Evolutionary conservation across 2,113 vertebrate species (phyloP), one percentile per base, ranked within the genome.

Genomic region (Phalacrocorax brasilianus): DNA sequence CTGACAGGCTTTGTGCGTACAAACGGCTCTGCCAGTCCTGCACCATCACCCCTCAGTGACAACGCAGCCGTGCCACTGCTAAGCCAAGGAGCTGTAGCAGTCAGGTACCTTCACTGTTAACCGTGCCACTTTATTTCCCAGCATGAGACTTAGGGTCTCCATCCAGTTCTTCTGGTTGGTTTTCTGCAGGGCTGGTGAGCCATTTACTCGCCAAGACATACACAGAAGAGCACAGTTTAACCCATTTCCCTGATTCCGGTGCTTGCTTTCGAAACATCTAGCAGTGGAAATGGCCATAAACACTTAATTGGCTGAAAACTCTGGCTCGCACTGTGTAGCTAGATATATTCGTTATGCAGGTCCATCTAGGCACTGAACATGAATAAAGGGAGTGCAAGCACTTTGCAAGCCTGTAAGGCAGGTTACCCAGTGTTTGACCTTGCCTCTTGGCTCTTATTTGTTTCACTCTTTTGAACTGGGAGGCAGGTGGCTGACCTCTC

Each of bases 231-330:
- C 81, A 21, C 5, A 5, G 6, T 68, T 94, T 75, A 86, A 92
- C 83, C 33, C 11, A 0, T 63, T 67, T 84, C 55, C 71, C 92
- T 74, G 47, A 12, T 75, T 47, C 53, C 9, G 15, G 14, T 67
- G 61, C 45, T 85, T 47, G 80, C 68, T 83, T 84, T 85, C 88
- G 75, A 86, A 80, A 47, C 22, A n/a, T 45, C 74, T 82, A 30
- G n/a, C 72, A 40, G 49, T 19, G 22, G 61, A 91, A 75, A 75
- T 72, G 83, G 47, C 85, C 68, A 28, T 91, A 86, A 95, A 94
- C 80, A 77, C 81, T 89, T 89, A 78, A 94, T 73, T 88, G 95
- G 85, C 90, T 95, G 92, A 16, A 90, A 74, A 71, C 55, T 58
- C 66, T 62, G 88, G 63, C 82, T 96, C 19, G 3, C 12, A 11